Evolutionary conservation across 2,797 vertebrate genomes (phyloP).

Genomic region (Poecile montanus): DNA sequence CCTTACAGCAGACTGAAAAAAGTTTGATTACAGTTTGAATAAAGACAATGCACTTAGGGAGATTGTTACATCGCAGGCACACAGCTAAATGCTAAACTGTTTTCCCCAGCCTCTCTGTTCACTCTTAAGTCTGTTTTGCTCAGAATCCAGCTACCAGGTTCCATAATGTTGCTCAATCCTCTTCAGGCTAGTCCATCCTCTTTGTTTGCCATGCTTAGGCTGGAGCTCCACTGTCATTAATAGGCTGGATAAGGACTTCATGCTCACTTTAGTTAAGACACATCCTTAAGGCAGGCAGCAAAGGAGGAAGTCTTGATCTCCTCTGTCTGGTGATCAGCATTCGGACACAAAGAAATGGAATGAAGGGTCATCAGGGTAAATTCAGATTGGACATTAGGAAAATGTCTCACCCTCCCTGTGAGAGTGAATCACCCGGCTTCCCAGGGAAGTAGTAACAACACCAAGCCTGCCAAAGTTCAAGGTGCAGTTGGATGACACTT

Average conservation of each 20-base stretch:
- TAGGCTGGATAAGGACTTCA: not conserved
- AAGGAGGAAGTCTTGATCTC: not conserved
- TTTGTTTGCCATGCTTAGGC: not conserved
- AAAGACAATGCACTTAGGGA: not conserved
- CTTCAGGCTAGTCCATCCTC: not conserved
- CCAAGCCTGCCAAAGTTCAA: not conserved
- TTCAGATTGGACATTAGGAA: not conserved
- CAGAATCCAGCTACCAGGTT: not conserved
- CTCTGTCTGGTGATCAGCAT: not conserved
- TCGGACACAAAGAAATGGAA: not conserved
- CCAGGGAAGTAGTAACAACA: not conserved
- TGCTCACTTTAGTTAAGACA: not conserved
- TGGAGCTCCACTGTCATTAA: not conserved
- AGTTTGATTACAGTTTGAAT: not conserved
- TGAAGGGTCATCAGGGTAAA: not conserved
- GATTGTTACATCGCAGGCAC: not conserved
- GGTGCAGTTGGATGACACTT: not conserved
- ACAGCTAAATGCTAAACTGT: not conserved
- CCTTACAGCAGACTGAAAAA: not conserved
- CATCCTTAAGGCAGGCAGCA: not conserved
- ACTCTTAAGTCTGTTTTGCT: not conserved
- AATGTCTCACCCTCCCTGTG: not conserved
- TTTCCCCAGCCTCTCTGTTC: not conserved
- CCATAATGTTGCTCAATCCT: not conserved
- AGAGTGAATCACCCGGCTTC: not conserved